Percentiles rank a stretch among this genome's conserved stretches.
phyloP scores from a whole-genome alignment of 2,797 vertebrate genomes.

The Gallinago solitaria region DNA sequence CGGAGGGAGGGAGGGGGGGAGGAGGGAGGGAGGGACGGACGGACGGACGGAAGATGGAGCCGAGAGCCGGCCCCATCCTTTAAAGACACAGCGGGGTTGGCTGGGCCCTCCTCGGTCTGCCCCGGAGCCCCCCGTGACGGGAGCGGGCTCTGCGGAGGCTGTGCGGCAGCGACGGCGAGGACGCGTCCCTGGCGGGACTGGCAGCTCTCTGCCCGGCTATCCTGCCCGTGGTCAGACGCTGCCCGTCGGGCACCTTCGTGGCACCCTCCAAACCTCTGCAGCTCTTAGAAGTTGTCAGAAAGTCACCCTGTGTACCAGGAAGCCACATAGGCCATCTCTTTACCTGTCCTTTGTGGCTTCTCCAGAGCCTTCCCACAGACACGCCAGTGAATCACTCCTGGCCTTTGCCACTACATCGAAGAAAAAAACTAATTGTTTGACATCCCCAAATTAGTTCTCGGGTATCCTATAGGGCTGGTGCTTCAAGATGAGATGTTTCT shows the following conservation, averaged over 20 bases:
- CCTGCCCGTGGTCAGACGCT: accelerated
- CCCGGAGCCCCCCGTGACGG: not conserved
- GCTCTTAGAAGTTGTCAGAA: accelerated
- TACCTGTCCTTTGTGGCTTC: accelerated
- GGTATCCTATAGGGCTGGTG: not conserved
- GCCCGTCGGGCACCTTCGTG: not conserved
- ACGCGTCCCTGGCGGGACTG: accelerated
- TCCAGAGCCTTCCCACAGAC: not conserved
- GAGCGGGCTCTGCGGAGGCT: not conserved
- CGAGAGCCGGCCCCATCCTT: not conserved
- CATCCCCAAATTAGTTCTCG: not conserved
- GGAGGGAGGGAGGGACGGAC: not conserved
- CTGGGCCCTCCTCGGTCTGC: too few relatives aligned
- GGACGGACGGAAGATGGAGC: not conserved
- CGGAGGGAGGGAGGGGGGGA: not conserved
- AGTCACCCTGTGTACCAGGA: not conserved
- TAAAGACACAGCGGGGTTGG: not conserved
- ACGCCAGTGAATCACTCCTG: not conserved
- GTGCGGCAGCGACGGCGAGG: accelerated
- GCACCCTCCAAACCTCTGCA: accelerated
- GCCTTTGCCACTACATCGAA: not conserved
- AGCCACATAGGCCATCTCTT: accelerated
- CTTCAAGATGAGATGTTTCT: not conserved
- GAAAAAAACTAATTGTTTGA: accelerated
- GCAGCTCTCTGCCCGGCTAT: accelerated